Evolutionary conservation across 2,888 invertebrate genomes (phyloP).

Genomic region (Idaea biselata): DNA sequence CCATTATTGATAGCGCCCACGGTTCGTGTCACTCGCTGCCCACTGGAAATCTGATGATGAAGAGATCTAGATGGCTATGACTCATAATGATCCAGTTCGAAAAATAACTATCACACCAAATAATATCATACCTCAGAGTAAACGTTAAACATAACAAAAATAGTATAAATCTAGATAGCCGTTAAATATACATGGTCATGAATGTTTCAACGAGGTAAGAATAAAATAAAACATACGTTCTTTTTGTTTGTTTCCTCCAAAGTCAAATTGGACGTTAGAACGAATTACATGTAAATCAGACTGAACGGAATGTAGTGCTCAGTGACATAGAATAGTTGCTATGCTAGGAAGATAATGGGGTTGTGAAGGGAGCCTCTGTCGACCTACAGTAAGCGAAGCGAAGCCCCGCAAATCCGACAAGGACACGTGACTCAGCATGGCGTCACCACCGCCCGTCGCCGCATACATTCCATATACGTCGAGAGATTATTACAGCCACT

Average conservation of each 20-base stretch:
- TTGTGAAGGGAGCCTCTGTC: too few species aligned
- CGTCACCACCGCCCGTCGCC: slow-evolving; percentile 42
- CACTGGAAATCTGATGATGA: slow-evolving; percentile 21
- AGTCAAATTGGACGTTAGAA: not conserved
- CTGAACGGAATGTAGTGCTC: not conserved
- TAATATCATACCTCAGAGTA: slow-evolving; percentile 18
- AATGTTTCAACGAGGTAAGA: slow-evolving; percentile 15
- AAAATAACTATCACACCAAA: slow-evolving; percentile 8
- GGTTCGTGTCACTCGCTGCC: too few species aligned
- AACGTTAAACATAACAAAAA: not conserved
- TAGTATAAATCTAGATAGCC: slow-evolving; percentile 7
- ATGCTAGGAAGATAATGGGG: not conserved
- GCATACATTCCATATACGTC: slow-evolving; percentile 46
- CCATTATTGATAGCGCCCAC: slow-evolving; percentile 29
- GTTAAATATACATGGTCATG: slow-evolving; percentile 14
- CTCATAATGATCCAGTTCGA: not conserved
- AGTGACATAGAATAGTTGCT: not conserved
- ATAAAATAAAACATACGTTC: slow-evolving; percentile 6
- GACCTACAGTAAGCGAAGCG: slow-evolving; percentile 13
- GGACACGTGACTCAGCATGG: slow-evolving; percentile 56
- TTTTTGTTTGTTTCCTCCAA: slow-evolving; percentile 9
- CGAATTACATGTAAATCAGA: not conserved
- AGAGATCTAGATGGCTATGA: slow-evolving; percentile 35
- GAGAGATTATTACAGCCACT: slow-evolving; percentile 21
- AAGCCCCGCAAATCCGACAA: slow-evolving; percentile 51